phyloP scores from a whole-genome alignment of 2,113 vertebrate species.

The Sialia sialis region DNA sequence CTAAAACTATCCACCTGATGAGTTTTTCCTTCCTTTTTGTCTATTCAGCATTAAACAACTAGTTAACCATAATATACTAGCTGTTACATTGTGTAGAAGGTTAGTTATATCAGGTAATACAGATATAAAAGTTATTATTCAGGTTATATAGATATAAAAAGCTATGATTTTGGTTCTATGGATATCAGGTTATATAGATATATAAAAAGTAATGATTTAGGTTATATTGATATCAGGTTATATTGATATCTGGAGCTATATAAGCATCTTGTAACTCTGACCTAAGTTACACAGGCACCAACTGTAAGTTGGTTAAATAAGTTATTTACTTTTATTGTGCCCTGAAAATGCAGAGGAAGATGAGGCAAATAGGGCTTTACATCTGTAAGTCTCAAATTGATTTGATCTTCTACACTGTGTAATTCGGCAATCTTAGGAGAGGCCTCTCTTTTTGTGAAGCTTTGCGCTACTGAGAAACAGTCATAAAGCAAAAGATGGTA shows the following conservation, averaged over 20 bases:
- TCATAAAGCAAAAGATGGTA: background rate
- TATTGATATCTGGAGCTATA: background rate
- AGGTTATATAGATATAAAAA: background rate
- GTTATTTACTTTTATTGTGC: background rate
- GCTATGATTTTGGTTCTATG: background rate
- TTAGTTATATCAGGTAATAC: background rate
- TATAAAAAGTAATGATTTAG: no score
- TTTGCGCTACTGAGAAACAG: background rate
- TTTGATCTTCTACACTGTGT: background rate
- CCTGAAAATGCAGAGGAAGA: background rate
- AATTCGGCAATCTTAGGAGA: background rate
- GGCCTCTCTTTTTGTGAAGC: background rate
- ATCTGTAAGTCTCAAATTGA: background rate
- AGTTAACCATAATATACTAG: background rate
- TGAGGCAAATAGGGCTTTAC: background rate
- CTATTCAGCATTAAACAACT: background rate
- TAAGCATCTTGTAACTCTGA: background rate
- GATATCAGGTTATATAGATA: background rate
- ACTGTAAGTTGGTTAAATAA: background rate
- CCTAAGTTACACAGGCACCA: background rate
- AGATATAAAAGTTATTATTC: background rate
- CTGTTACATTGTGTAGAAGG: background rate
- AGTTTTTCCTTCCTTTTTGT: background rate
- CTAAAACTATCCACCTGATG: background rate
- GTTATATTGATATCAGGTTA: background rate